Conservation (phyloP, 1,140 invertebrate genomes). For the Chlorops oryzae region DNA sequence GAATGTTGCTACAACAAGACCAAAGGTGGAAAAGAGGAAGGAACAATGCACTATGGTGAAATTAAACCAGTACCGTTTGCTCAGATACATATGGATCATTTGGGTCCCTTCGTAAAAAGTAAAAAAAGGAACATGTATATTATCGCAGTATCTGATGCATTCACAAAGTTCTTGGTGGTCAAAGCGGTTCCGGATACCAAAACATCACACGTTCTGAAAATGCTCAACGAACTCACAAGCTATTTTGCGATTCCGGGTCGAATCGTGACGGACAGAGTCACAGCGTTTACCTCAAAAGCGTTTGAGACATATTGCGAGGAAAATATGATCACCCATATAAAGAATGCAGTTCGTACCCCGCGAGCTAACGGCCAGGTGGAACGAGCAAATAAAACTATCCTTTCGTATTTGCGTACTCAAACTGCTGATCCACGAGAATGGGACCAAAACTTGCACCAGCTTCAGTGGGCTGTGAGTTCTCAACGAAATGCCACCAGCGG, state of each 20-base stretch:
- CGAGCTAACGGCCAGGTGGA: too few species aligned
- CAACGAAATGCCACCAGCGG: constrained; percentile 16
- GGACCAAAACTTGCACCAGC: constrained; percentile 14
- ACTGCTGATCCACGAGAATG: constrained; percentile 11
- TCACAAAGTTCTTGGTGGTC: constrained; percentile 18
- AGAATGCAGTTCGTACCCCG: constrained; percentile 23
- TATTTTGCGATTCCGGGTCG: too few species aligned
- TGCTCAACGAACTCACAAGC: constrained; percentile 12
- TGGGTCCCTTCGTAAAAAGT: constrained; percentile 25
- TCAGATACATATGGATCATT: constrained; percentile 33
- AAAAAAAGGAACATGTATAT: constrained; percentile 45
- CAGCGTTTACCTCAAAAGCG: too few species aligned
- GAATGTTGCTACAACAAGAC: constrained; percentile 24
- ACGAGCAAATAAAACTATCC: constrained; percentile 14
- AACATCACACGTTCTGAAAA: constrained; percentile 23
- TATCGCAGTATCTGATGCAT: constrained; percentile 46
- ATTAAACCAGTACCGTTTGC: constrained; percentile 29
- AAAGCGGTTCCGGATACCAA: constrained; percentile 14
- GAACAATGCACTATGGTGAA: constrained; percentile 26
- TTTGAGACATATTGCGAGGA: too few species aligned
- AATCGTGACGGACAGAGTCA: too few species aligned
- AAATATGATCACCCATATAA: too few species aligned
- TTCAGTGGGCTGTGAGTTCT: constrained; percentile 26
- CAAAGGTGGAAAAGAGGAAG: constrained; percentile 20
- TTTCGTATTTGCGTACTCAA: constrained; percentile 4